These are phyloP conservation scores for Orthonyx spaldingii DNA, from an alignment of 2,113 vertebrate genomes.

Conservation along the genomic window DNA sequence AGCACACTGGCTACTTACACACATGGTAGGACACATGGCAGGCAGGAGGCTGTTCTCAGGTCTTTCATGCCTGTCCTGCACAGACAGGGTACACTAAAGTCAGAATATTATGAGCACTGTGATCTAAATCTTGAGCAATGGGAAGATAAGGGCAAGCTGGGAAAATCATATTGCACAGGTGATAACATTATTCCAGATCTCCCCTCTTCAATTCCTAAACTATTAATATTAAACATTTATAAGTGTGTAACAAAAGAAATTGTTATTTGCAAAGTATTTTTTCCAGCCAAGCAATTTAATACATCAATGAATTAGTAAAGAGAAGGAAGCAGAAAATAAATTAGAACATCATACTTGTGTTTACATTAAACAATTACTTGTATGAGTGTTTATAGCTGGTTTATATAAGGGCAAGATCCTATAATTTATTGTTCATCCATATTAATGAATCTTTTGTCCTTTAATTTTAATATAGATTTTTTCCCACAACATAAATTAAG, in stretches of 20 bases:
- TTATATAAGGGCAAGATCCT: background rate
- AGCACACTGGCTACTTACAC: background rate
- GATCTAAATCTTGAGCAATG: background rate
- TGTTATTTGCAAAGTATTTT: constrained; percentile 38
- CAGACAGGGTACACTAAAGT: background rate
- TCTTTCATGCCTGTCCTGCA: background rate
- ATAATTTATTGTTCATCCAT: background rate
- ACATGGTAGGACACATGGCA: background rate
- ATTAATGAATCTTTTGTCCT: background rate
- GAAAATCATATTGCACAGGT: background rate
- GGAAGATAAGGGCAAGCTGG: background rate
- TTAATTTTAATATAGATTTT: background rate
- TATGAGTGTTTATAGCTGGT: background rate
- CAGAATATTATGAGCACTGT: background rate
- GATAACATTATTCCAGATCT: background rate
- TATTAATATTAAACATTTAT: constrained; percentile 22
- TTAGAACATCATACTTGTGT: background rate
- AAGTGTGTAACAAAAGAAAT: constrained; percentile 13
- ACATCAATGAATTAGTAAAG: constrained; percentile 32
- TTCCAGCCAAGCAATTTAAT: constrained; percentile 3
- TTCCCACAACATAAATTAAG: background rate
- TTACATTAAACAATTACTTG: constrained; percentile 18
- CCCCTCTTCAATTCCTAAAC: background rate
- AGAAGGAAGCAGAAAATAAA: constrained; percentile 43
- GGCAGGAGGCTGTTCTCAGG: background rate